Conservation (phyloP, 1,140 invertebrate genomes). For the Bilobella aurantiaca region DNA sequence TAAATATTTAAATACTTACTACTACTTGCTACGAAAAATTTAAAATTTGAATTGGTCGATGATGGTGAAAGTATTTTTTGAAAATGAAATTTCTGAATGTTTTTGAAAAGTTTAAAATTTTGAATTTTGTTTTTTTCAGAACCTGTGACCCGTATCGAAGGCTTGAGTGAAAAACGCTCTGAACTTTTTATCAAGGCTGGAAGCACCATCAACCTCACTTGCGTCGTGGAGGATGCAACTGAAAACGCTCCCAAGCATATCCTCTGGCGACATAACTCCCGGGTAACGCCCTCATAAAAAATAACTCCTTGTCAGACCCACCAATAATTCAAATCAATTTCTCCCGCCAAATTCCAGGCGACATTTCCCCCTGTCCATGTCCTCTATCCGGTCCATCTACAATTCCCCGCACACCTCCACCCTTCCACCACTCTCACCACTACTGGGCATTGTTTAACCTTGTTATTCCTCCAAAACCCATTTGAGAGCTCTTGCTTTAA, state of each 20-base stretch:
- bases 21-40: neutral
- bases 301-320: neutral
- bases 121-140: slow-evolving; percentile 48
- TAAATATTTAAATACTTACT: neutral
- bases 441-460: too few species aligned
- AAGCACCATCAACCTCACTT: slow-evolving; percentile 78
- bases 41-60: neutral
- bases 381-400: too few species aligned
- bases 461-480: too few species aligned
- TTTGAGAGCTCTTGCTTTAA: too few species aligned
- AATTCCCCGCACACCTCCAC: too few species aligned
- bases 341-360: neutral
- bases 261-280: slow-evolving; percentile 31
- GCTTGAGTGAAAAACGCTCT: slow-evolving; percentile 47
- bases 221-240: slow-evolving; percentile 49
- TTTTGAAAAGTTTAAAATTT: neutral
- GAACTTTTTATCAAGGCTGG: slow-evolving; percentile 73
- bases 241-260: slow-evolving; percentile 34
- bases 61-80: neutral
- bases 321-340: neutral
- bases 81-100: neutral
- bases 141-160: slow-evolving; percentile 68
- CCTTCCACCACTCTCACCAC: too few species aligned
- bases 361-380: neutral
- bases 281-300: too few species aligned